Evolutionary conservation across 2,888 invertebrate species (phyloP), one percentile per base, ranked within the genome.

Genomic region (Leptothorax acervorum): DNA sequence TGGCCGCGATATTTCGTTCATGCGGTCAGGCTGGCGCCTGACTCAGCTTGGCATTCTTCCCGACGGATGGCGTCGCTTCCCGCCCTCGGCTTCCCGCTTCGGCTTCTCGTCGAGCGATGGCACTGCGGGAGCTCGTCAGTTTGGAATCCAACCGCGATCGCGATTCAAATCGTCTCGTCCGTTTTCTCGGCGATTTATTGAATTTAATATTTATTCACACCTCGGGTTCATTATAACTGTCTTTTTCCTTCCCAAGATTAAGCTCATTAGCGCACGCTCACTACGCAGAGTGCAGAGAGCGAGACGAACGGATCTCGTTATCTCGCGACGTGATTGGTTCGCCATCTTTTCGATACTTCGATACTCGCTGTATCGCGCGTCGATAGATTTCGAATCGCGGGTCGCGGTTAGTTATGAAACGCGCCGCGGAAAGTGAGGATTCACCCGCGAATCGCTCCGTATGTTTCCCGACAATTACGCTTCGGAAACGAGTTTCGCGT

Each of bases 1-100:
- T 71, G 73, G 45, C 63, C 62, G 74, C 62, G 74, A 48, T 84
- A 82, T 76, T 86, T 89, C 62, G 79, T 73, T 79, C 73, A 75
- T 86, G 48, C 83, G 70, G 62, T 76, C 73, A 51, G 85, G 86
- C 63, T 89, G 89, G 85, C 86, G 88, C 86, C 76, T 70, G 84
- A 35, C 15, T 68, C 73, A 55, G 88, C 79, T 86, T 87, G 60
- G 45, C 75, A 86, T 88, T 86, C 9, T 42, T 85, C 42, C 11
- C 83, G 83, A 31, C 31, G 70, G 91, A 86, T 91, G 57, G 78
- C 71, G 39, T 8, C 71, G 85, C 68, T 1, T 18, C 9, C 45
- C 8, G 23, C 28, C 9, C 35, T 12, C n/a, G n/a, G n/a, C n/a
- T n/a, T n/a, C n/a, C n/a, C n/a, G 63, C 5, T 79, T 74, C 83